phyloP scores from a whole-genome alignment of 2,113 vertebrate species.

The Rhinoderma darwinii region DNA sequence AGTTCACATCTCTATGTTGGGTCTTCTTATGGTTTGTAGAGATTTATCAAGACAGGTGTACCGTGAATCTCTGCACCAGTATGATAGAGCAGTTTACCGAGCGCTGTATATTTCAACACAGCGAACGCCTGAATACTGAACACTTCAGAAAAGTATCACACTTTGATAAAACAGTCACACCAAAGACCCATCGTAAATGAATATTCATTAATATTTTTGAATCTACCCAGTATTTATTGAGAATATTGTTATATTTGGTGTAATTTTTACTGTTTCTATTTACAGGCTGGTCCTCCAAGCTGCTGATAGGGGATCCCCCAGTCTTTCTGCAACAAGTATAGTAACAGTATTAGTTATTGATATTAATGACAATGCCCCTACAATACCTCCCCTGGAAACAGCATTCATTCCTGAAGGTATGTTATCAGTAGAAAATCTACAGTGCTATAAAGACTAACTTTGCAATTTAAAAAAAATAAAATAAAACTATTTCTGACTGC shows the following conservation, averaged over 20 bases:
- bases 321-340: constrained; percentile 75
- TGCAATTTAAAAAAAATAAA: not conserved
- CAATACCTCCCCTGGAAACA: constrained; percentile 75
- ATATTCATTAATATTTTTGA: too few species aligned
- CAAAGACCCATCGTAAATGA: too few species aligned
- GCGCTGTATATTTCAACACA: too few species aligned
- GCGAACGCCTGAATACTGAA: too few species aligned
- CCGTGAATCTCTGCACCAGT: too few species aligned
- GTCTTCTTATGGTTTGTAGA: not conserved
- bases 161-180: too few species aligned
- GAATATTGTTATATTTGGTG: not conserved
- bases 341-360: constrained; percentile 86
- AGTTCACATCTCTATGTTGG: not conserved
- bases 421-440: constrained; percentile 33
- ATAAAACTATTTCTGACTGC: too few species aligned
- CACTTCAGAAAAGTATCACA: too few species aligned
- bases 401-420: constrained; percentile 87
- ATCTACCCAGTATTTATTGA: not conserved
- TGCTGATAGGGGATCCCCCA: constrained; percentile 82
- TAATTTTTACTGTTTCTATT: constrained; percentile 6
- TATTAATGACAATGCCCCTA: constrained; percentile 86
- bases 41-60: not conserved
- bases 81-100: too few species aligned
- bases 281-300: constrained; percentile 86
- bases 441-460: not conserved